Conservation (phyloP, 2,888 invertebrate species). For the Pelosia muscerda region DNA sequence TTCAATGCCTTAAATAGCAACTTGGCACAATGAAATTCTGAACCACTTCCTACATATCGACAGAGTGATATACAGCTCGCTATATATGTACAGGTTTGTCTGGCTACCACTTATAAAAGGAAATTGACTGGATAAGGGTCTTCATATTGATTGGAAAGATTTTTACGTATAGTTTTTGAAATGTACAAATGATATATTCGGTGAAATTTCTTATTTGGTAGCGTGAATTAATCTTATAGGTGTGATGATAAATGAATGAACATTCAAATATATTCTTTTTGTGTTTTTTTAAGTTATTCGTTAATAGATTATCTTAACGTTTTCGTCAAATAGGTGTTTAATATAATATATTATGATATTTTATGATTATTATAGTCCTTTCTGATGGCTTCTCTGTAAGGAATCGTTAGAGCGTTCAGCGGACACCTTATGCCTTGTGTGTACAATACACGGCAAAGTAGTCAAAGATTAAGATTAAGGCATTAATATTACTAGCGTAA, state of each 20-base stretch:
- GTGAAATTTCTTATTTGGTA: neutral
- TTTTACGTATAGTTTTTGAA: neutral
- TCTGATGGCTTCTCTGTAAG: too few relatives aligned
- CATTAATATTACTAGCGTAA: too few relatives aligned
- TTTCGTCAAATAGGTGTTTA: neutral
- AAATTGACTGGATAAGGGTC: neutral
- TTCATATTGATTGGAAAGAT: neutral
- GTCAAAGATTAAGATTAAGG: too few relatives aligned
- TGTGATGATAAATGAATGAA: neutral
- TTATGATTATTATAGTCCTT: neutral
- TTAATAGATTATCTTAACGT: neutral
- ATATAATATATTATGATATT: neutral
- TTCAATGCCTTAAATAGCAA: conserved; percentile 24
- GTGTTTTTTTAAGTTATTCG: neutral
- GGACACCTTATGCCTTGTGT: too few relatives aligned
- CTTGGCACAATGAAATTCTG: conserved; percentile 43
- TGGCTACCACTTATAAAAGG: conserved; percentile 2
- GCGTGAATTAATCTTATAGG: neutral
- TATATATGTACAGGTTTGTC: conserved; percentile 7
- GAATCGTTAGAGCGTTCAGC: too few relatives aligned
- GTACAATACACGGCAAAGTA: too few relatives aligned
- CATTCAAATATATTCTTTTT: neutral
- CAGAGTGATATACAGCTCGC: conserved; percentile 23
- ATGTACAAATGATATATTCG: neutral
- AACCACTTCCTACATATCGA: conserved; percentile 41